Percentiles rank a stretch among this genome's conserved stretches.
phyloP scores from a whole-genome alignment of 2,113 vertebrate genomes.

The Labrus mixtus region DNA sequence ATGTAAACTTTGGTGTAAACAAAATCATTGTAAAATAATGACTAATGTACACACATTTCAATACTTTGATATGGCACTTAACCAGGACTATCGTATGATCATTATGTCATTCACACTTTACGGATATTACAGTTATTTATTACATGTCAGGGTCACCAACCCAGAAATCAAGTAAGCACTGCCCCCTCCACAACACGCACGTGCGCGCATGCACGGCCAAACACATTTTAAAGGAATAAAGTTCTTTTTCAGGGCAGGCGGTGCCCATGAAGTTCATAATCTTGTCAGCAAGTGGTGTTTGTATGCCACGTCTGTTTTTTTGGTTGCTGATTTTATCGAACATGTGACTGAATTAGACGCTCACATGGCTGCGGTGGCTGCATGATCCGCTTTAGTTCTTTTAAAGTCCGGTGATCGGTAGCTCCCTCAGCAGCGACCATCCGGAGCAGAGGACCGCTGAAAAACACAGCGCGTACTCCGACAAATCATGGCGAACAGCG shows the following conservation, averaged over 20 bases:
- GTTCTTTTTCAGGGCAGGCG: conserved; percentile 40
- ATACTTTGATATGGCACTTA: too few species aligned
- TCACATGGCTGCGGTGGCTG: conserved; percentile 80
- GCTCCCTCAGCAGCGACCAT: conserved; percentile 73
- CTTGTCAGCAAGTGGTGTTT: conserved; percentile 29
- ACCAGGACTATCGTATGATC: too few species aligned
- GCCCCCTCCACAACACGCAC: conserved; percentile 61
- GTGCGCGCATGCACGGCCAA: conserved; percentile 49
- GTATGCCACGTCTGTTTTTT: conserved; percentile 58
- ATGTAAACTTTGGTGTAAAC: too few species aligned
- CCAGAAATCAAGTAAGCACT: conserved; percentile 71
- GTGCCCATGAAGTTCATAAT: conserved; percentile 47
- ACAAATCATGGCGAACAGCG: conserved; percentile 84
- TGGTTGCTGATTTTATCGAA: conserved; percentile 63
- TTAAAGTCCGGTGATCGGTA: conserved; percentile 74
- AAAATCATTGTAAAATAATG: too few species aligned
- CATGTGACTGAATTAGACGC: conserved; percentile 84
- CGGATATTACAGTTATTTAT: conserved; percentile 1
- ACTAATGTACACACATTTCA: too few species aligned
- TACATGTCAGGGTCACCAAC: conserved; percentile 57
- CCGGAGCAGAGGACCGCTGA: conserved; percentile 72
- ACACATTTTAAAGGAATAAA: conserved; percentile 57
- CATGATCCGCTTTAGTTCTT: conserved; percentile 83
- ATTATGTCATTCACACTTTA: neutral
- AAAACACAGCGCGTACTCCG: conserved; percentile 67